These are phyloP conservation scores for Sacculina carcini DNA, from an alignment of 2,888 invertebrate species.

Conservation along the genomic window DNA sequence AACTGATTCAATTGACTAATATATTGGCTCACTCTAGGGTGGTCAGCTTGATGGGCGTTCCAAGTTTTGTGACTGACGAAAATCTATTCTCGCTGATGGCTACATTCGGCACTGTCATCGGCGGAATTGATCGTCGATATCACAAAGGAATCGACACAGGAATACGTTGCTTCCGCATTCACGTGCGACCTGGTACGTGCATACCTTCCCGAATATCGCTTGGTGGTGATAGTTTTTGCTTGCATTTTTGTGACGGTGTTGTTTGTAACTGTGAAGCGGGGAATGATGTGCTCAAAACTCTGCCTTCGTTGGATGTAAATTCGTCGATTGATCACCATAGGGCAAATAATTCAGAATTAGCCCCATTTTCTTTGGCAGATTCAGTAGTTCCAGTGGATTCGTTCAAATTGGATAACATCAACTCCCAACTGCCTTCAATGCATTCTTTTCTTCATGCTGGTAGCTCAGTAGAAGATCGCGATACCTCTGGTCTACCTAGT, in stretches of 20 bases:
- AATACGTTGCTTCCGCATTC: slow-evolving; percentile 18
- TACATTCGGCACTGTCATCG: slow-evolving; percentile 19
- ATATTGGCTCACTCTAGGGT: slow-evolving; percentile 18
- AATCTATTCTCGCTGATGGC: slow-evolving; percentile 17
- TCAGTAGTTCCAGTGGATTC: too few relatives aligned
- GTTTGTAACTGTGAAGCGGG: too few relatives aligned
- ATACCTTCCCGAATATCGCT: slow-evolving; percentile 17
- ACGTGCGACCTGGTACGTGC: slow-evolving; percentile 14
- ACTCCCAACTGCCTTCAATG: too few relatives aligned
- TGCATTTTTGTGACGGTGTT: slow-evolving; percentile 15
- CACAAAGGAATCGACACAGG: slow-evolving; percentile 22
- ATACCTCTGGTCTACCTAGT: too few relatives aligned
- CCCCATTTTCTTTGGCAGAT: too few relatives aligned
- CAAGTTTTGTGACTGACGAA: slow-evolving; percentile 18
- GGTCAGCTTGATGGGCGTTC: slow-evolving; percentile 19
- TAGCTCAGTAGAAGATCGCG: too few relatives aligned
- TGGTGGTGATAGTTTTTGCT: slow-evolving; percentile 17
- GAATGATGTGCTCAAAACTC: background rate
- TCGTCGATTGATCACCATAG: too few relatives aligned
- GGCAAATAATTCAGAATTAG: too few relatives aligned
- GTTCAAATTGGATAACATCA: too few relatives aligned
- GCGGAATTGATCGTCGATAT: slow-evolving; percentile 19
- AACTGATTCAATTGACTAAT: slow-evolving; percentile 17
- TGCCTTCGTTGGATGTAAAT: background rate
- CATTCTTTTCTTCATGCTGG: too few relatives aligned